Percentiles rank a stretch among this genome's conserved stretches.
These are phyloP conservation scores for Abscondita cerata DNA, from an alignment of 2,888 invertebrate genomes.

Conservation along the genomic window DNA sequence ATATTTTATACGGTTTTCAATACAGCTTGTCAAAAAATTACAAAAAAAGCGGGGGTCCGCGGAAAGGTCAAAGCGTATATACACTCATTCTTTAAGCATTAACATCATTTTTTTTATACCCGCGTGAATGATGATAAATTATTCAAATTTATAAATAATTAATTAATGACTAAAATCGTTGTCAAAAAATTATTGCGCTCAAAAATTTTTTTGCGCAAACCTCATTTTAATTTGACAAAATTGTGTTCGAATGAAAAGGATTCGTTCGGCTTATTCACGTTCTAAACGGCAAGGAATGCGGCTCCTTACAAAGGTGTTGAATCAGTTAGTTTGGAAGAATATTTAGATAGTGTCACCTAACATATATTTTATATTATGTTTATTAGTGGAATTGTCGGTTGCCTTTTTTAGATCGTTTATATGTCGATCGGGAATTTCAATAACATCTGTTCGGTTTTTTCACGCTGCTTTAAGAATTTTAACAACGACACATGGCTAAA, in stretches of 20 bases:
- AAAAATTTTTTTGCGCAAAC: too few relatives aligned
- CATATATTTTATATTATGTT: conserved; percentile 54
- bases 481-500: too few relatives aligned
- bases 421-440: conserved; percentile 16
- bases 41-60: conserved; percentile 26
- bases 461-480: too few relatives aligned
- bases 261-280: conserved; percentile 20
- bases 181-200: too few relatives aligned
- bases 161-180: too few relatives aligned
- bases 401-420: conserved; percentile 18
- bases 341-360: conserved; percentile 55
- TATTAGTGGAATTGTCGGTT: conserved; percentile 45
- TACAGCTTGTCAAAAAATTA: conserved; percentile 29
- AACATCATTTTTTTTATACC: conserved; percentile 15
- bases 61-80: conserved; percentile 29
- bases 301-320: conserved; percentile 56
- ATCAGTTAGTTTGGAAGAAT: conserved; percentile 53
- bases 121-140: conserved; percentile 18
- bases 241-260: not conserved
- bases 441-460: conserved; percentile 2
- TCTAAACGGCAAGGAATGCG: conserved; percentile 50
- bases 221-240: not conserved
- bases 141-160: conserved; percentile 4
- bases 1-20: conserved; percentile 34
- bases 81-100: conserved; percentile 25